These are phyloP conservation scores for Plodia interpunctella DNA, from an alignment of 1,140 invertebrate genomes.

Conservation along the genomic window DNA sequence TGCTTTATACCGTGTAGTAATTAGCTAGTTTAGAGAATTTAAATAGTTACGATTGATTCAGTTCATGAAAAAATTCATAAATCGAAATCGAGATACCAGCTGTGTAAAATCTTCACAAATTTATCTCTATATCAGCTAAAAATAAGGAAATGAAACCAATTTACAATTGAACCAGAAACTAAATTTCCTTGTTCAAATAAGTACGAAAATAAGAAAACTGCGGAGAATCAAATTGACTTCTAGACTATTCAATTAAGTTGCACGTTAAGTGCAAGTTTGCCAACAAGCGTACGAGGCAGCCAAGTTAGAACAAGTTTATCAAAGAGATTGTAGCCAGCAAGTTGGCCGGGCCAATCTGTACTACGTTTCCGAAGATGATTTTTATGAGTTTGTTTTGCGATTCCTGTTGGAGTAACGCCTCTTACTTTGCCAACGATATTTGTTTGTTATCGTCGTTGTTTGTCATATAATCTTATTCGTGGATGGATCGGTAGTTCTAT, in stretches of 20 bases:
- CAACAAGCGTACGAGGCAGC: conserved; percentile 52
- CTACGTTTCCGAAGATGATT: background rate
- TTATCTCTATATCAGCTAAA: too few relatives aligned
- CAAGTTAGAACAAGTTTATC: conserved; percentile 65
- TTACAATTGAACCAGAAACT: too few relatives aligned
- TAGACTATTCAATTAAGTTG: conserved; percentile 70
- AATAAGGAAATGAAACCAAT: too few relatives aligned
- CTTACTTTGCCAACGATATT: background rate
- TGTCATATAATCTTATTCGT: too few relatives aligned
- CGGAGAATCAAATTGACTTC: conserved; percentile 63
- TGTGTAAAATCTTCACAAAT: too few relatives aligned
- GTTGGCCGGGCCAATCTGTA: background rate
- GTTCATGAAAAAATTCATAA: background rate
- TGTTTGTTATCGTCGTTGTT: too few relatives aligned
- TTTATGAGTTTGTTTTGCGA: conserved; percentile 6
- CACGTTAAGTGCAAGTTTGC: conserved; percentile 65
- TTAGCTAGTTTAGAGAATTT: too few relatives aligned
- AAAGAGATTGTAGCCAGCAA: conserved; percentile 64
- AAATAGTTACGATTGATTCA: too few relatives aligned
- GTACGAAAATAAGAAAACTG: conserved; percentile 16
- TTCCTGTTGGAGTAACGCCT: background rate
- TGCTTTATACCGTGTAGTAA: too few relatives aligned
- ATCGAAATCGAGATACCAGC: too few relatives aligned
- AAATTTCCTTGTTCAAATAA: background rate
- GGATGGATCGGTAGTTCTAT: too few relatives aligned